phyloP scores from a whole-genome alignment of 2,113 vertebrate species.

The Sarotherodon lohbergeri region DNA sequence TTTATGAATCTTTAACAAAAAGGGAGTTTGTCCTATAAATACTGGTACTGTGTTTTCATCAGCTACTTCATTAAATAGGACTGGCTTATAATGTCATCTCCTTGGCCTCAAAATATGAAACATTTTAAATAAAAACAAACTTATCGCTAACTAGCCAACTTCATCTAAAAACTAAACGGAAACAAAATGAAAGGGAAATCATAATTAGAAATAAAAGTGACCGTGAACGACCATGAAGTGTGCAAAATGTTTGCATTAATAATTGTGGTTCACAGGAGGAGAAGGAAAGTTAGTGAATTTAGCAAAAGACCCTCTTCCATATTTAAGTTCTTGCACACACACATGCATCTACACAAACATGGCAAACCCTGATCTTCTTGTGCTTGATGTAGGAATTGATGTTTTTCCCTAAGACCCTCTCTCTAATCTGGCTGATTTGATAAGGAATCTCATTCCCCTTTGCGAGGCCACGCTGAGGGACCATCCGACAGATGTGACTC shows the following conservation, averaged over 20 bases:
- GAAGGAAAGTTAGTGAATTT: background rate
- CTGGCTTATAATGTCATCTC: background rate
- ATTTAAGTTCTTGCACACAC: background rate
- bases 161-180: background rate
- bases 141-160: background rate
- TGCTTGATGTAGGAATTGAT: slow-evolving; percentile 39
- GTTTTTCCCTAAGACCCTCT: slow-evolving; percentile 36
- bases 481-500: slow-evolving; percentile 61
- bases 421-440: slow-evolving; percentile 70
- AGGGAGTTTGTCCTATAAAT: background rate
- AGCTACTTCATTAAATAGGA: background rate
- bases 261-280: background rate
- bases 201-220: background rate
- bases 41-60: background rate
- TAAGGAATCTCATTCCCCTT: slow-evolving; percentile 66
- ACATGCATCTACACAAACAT: background rate
- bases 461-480: slow-evolving; percentile 25
- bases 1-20: background rate
- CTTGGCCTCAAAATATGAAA: background rate
- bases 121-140: background rate
- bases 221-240: background rate
- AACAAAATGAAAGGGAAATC: background rate
- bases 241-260: background rate
- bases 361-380: slow-evolving; percentile 6
- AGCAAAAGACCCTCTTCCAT: background rate